phyloP scores from a whole-genome alignment of 2,888 invertebrate genomes.

The Leptarthrus brevirostris region DNA sequence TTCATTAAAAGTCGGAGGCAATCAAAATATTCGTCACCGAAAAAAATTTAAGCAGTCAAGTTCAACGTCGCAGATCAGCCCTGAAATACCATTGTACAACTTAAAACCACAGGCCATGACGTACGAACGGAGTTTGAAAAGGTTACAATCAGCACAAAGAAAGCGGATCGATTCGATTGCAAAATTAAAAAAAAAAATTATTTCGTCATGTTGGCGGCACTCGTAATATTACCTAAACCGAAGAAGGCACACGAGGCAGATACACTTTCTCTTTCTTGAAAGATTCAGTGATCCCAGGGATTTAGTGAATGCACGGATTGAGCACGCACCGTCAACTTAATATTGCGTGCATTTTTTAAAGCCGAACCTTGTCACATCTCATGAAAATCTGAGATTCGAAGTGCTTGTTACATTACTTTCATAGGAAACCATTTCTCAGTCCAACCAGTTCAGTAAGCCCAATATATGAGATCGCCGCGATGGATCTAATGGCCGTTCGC shows the following conservation, averaged over 20 bases:
- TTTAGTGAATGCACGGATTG: not conserved
- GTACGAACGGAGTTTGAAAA: not conserved
- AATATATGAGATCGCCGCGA: no score
- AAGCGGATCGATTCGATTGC: not conserved
- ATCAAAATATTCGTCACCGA: not conserved
- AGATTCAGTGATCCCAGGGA: not conserved
- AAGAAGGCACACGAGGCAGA: not conserved
- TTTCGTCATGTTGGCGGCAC: not conserved
- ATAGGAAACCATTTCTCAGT: no score
- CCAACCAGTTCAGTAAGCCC: no score
- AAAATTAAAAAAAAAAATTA: not conserved
- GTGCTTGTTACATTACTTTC: no score
- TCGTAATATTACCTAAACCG: constrained; percentile 3
- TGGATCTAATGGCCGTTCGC: not conserved
- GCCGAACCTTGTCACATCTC: no score
- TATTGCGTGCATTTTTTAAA: no score
- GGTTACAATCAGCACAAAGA: not conserved
- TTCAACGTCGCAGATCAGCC: constrained; percentile 3
- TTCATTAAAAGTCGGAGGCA: no score
- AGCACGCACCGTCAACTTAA: no score
- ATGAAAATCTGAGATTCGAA: no score
- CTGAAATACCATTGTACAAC: no score
- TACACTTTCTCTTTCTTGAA: constrained; percentile 4
- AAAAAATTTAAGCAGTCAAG: not conserved
- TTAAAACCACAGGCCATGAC: no score